Evolutionary conservation across 2,888 invertebrate species (phyloP), one percentile per base, ranked within the genome.

Genomic region (Drosophila siamana): DNA sequence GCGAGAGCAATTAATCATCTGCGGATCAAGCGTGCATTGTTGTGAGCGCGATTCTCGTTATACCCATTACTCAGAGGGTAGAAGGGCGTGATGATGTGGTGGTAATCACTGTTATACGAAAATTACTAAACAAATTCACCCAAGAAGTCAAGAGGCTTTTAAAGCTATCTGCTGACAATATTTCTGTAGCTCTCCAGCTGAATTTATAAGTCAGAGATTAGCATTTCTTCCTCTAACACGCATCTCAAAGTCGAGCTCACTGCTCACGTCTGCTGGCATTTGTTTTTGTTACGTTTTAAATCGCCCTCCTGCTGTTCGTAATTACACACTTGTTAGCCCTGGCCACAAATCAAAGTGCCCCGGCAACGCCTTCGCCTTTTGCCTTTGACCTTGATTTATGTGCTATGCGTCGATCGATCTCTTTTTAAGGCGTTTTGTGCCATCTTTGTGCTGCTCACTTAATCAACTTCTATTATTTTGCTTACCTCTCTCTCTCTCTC

Each of bases 251-350:
- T 33, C n/a, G 33, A n/a, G 33, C n/a, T 4, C 33, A 1, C n/a
- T n/a, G 11, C 33, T 11, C 33, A n/a, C n/a, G n/a, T 33, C 11
- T 1, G 11, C 2, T 40, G 33, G 62, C 54, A 46, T 79, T 69
- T 87, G 83, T 84, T 87, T 70, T 79, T 54, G 86, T 79, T 84
- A 82, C 86, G 51, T 84, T 87, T 84, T 84, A 84, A 87, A 87
- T 87, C 72, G 85, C 47, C 47, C 47, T 44, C 63, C 68, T 47
- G 67, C 66, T 69, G 69, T 8, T 69, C 75, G 78, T 90, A 89
- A 89, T 89, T 89, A 90, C 88, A 89, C 90, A 89, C 89, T 88
- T 90, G 90, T 85, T 89, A 84, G 81, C 54, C 57, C 26, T n/a
- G 72, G 79, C 89, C 88, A 91, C 91, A 90, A 90, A 91, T 90